Evolutionary conservation across 1,140 invertebrate species (phyloP), one percentile per base, ranked within the genome.

Genomic region (Drosophila takahashii): DNA sequence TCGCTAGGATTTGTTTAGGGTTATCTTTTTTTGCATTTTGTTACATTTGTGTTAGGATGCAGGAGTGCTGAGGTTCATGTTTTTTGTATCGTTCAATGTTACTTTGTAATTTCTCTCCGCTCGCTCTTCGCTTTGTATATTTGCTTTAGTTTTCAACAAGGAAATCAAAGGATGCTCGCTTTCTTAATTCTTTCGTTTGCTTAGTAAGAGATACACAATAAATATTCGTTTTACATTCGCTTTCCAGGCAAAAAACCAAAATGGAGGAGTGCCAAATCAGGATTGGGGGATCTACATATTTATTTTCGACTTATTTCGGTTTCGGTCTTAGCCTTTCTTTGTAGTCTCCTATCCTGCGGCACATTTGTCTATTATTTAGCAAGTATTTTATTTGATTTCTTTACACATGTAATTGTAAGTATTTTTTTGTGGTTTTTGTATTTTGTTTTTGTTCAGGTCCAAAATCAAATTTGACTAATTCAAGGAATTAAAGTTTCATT

Each of bases 11-110:
- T 90, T 77, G 44, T 73, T 85, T 85, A 80, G 67, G 45, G 66
- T 77, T 76, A 69, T 74, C 59, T 81, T 64, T 44, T 37, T 47
- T 62, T 69, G 67, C 48, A 65, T 61, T 70, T 64, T 75, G 77
- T 85, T 90, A 85, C 77, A 85, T 86, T 78, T 91, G 83, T 90
- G 90, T 89, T 89, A 90, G 86, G 90, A 91, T 90, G 90, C 81
- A 87, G 86, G 90, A 90, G 86, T 91, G 84, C 90, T 91, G 90
- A 91, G 90, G 90, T 91, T 91, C 87, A 85, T 91, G 76, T 84
- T 89, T 48, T 91, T 91, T 91, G 90, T 91, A 91, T 91, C 90
- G 81, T 89, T 90, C 77, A 81, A 85, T 87, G 79, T 90, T 81
- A 70, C 66, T 87, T 91, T 86, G 87, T 91, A 80, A 87, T 79